Base-by-base conservation (phyloP, 2,797 vertebrate species). In the Pseudomugil tenellus region DNA sequence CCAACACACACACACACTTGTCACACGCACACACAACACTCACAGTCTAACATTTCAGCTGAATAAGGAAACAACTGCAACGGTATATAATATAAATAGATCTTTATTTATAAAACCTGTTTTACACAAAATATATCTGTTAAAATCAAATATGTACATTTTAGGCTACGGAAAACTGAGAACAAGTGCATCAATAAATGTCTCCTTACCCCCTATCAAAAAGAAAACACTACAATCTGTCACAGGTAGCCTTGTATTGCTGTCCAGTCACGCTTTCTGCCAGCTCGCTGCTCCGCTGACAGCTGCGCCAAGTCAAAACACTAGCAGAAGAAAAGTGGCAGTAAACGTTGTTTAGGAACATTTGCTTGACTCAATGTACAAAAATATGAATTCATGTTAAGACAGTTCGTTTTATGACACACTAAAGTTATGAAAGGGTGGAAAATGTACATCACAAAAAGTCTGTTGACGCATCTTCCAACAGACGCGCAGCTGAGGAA, bases 111-210 rank as follows among this genome's bases (percentile, higher is more conserved):
- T 95, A 94, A 95, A 95, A 92, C 79, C 86, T 80, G 80, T 94
- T 92, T 94, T 95, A 94, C 93, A 95, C 93, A 95, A 95, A 95
- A 96, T 94, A 95, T 90, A 96, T 95, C 92, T 87, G 92, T 94
- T 95, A 91, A 94, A 93, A 94, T 94, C 85, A 86, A 84, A 67
- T 96, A 96, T 96, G 76, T 95, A 96, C 95, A 95, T 84, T 84
- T 89, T 90, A 91, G 90, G 87, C 86, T 93, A 92, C 83, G 57
- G 82, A 86, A 90, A 91, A 89, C 64, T 82, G 87, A 91, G 92
- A 92, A 90, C 91, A 96, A 96, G 96, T 97, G 96, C 96, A 96
- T 95, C 86, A 84, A 83, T 90, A 94, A 94, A 93, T 84, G 93
- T 89, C 84, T 92, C 81, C 92, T 94, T 84, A 88, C 68, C 84